Evolutionary conservation across 2,888 invertebrate species (phyloP).

Genomic region (Sminthurinus aureus): DNA sequence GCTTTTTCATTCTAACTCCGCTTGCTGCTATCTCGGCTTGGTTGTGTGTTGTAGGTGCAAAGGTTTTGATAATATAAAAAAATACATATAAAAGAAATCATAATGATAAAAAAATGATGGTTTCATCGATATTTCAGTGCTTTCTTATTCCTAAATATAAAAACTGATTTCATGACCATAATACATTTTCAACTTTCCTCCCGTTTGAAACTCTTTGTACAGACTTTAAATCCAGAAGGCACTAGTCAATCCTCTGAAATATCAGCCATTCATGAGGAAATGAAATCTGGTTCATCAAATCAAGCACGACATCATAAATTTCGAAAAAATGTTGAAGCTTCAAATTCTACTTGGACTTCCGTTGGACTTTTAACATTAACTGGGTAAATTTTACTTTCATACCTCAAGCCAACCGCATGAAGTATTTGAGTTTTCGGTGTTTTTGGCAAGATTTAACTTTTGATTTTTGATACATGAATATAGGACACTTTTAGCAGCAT

Average conservation of each 20-base stretch:
- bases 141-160: too few species aligned
- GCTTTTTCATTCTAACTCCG: slow-evolving; percentile 64
- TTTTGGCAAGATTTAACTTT: too few species aligned
- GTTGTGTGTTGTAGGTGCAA: slow-evolving; percentile 63
- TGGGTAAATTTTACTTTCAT: slow-evolving; percentile 41
- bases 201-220: background rate
- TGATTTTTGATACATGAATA: too few species aligned
- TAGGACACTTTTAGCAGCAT: slow-evolving; percentile 46
- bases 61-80: slow-evolving; percentile 49
- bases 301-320: background rate
- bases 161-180: too few species aligned
- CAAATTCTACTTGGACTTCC: slow-evolving; percentile 58
- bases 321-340: slow-evolving; percentile 41
- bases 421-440: too few species aligned
- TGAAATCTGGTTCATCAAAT: background rate
- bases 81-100: background rate
- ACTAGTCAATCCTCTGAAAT: background rate
- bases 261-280: background rate
- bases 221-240: background rate
- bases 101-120: too few species aligned
- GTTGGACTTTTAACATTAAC: slow-evolving; percentile 57
- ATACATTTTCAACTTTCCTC: background rate
- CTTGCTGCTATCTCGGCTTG: slow-evolving; percentile 63
- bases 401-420: too few species aligned
- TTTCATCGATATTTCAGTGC: too few species aligned